Evolutionary conservation across 2,797 vertebrate genomes (phyloP).

Genomic region (Capromys pilorides): DNA sequence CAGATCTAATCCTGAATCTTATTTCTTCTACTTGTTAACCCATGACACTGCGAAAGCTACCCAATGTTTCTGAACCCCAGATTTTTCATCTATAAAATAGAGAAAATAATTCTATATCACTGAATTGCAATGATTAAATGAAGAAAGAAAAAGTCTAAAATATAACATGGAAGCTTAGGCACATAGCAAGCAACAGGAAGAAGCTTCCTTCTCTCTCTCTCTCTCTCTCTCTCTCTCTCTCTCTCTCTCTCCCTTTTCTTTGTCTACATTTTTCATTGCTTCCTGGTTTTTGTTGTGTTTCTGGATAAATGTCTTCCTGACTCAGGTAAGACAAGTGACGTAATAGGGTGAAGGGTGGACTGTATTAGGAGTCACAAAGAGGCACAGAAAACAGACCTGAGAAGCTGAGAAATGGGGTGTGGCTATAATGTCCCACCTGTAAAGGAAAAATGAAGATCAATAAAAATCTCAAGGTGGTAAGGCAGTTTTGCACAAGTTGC

Average conservation of each 20-base stretch:
- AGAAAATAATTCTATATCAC: neutral
- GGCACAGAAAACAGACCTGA: neutral
- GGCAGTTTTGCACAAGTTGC: neutral
- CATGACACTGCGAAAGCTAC: neutral
- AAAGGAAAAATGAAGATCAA: constrained; percentile 15
- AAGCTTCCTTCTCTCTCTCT: neutral
- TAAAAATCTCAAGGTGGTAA: neutral
- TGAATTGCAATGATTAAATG: constrained; percentile 6
- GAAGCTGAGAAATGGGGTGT: neutral
- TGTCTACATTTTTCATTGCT: neutral
- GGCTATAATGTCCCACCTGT: neutral
- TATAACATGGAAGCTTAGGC: neutral
- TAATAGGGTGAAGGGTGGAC: neutral
- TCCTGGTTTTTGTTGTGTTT: neutral
- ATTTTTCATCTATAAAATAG: neutral
- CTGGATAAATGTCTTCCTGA: neutral
- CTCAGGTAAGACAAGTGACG: neutral
- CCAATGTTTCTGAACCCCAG: neutral
- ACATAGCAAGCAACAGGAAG: neutral
- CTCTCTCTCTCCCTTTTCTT: neutral
- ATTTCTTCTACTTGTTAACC: neutral
- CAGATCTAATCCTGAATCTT: neutral
- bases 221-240: neutral
- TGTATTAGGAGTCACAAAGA: neutral
- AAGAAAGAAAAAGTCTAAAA: neutral